phyloP scores from a whole-genome alignment of 2,113 vertebrate genomes.

The Syngnathus typhle region DNA sequence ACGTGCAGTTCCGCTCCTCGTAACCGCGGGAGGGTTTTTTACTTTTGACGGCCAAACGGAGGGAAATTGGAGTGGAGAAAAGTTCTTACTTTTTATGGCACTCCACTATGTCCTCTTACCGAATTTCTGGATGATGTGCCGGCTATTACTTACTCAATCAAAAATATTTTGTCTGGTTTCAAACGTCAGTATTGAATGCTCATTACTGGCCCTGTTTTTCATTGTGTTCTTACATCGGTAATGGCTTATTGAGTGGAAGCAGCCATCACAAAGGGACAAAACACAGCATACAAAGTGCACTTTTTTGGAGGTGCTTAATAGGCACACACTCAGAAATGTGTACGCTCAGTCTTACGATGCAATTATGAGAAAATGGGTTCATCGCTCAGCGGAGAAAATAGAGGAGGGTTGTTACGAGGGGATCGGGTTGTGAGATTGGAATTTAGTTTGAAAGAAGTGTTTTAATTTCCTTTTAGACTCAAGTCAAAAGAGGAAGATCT shows the following conservation, averaged over 20 bases:
- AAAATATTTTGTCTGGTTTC: conserved; percentile 1
- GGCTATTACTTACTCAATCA: conserved; percentile 1
- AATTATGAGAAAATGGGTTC: conserved; percentile 7
- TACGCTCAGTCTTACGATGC: background rate
- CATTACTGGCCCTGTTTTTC: conserved; percentile 16
- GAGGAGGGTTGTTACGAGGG: conserved; percentile 1
- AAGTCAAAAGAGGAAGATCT: background rate
- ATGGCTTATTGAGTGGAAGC: conserved; percentile 25
- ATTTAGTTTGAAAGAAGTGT: background rate
- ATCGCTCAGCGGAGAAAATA: background rate
- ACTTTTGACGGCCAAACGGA: conserved; percentile 3
- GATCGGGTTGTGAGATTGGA: conserved; percentile 11
- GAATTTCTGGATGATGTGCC: conserved; percentile 28
- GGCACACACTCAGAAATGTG: background rate
- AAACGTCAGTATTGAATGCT: conserved; percentile 4
- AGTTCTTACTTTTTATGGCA: conserved; percentile 22
- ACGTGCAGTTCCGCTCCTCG: conserved; percentile 11
- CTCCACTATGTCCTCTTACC: conserved; percentile 21
- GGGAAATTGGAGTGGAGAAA: conserved; percentile 7
- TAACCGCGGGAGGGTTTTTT: conserved; percentile 17
- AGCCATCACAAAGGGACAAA: background rate
- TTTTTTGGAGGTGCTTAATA: conserved; percentile 10
- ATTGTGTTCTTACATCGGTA: conserved; percentile 23
- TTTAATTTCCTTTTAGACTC: conserved; percentile 1
- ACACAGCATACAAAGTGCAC: background rate